Conservation (phyloP, 2,888 invertebrate species). For the Encarsia formosa region DNA sequence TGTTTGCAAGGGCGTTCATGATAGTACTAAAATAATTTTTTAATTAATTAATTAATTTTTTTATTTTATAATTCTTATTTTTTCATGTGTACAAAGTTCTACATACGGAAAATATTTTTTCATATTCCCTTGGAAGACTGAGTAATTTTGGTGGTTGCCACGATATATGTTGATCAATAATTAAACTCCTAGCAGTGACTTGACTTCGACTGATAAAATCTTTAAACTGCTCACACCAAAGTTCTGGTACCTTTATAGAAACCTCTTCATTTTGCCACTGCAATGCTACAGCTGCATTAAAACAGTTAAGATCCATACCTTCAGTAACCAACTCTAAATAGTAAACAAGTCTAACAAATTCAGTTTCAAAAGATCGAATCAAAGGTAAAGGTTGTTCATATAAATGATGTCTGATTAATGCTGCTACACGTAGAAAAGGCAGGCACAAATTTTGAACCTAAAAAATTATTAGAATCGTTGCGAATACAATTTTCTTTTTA, state of each 20-base stretch:
- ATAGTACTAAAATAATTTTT: slow-evolving; percentile 65
- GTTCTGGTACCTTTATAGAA: slow-evolving; percentile 55
- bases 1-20: slow-evolving; percentile 83
- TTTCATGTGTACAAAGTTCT: too few relatives aligned
- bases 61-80: not conserved
- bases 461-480: slow-evolving; percentile 8
- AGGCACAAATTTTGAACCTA: slow-evolving; percentile 75
- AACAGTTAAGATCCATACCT: slow-evolving; percentile 63
- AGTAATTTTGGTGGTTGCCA: slow-evolving; percentile 83
- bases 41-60: not conserved
- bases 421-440: slow-evolving; percentile 79
- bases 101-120: slow-evolving; percentile 79
- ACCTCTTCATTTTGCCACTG: slow-evolving; percentile 57
- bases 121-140: slow-evolving; percentile 83
- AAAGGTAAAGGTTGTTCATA: slow-evolving; percentile 74
- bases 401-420: slow-evolving; percentile 77
- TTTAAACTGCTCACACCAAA: slow-evolving; percentile 69
- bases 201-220: slow-evolving; percentile 56
- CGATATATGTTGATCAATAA: slow-evolving; percentile 69
- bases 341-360: slow-evolving; percentile 74
- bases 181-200: slow-evolving; percentile 63
- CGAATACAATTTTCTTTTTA: not conserved
- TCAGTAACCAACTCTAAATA: slow-evolving; percentile 73
- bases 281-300: slow-evolving; percentile 62
- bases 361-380: slow-evolving; percentile 61